These are phyloP conservation scores for Odocoileus virginianus DNA, from an alignment of 2,113 vertebrate genomes.

Conservation along the genomic window DNA sequence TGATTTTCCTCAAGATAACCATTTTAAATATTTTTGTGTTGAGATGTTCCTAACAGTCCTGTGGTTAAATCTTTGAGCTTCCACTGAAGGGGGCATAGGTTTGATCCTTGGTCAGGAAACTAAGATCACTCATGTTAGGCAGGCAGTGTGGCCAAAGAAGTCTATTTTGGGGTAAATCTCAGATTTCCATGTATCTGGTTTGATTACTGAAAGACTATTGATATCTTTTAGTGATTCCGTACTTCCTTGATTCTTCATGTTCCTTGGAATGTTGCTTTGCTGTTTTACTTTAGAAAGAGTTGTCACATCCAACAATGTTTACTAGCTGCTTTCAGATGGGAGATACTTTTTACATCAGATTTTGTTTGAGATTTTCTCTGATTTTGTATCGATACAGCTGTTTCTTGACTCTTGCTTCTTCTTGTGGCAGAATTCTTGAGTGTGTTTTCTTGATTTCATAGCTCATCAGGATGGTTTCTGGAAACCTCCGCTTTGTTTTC, in stretches of 20 bases:
- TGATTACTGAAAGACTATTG: not conserved
- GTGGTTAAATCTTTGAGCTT: not conserved
- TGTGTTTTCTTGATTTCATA: not conserved
- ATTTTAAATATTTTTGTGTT: not conserved
- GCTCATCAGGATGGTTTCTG: not conserved
- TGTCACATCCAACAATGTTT: not conserved
- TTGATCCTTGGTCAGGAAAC: not conserved
- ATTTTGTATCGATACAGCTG: not conserved
- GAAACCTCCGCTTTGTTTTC: not conserved
- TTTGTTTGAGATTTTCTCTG: not conserved
- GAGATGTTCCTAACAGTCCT: not conserved
- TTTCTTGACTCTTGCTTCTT: not conserved
- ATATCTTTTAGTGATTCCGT: not conserved
- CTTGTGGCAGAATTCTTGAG: not conserved
- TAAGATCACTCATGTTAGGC: not conserved
- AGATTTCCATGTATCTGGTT: not conserved
- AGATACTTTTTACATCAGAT: not conserved
- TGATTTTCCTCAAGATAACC: not conserved
- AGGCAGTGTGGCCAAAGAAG: not conserved
- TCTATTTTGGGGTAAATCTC: not conserved
- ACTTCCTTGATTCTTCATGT: not conserved
- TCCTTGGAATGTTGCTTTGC: not conserved
- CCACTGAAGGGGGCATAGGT: not conserved
- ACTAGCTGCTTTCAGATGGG: not conserved
- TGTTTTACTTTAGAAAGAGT: not conserved